Evolutionary conservation across 2,888 invertebrate genomes (phyloP), one percentile per base, ranked within the genome.

Genomic region (Ptychoptera contaminata): DNA sequence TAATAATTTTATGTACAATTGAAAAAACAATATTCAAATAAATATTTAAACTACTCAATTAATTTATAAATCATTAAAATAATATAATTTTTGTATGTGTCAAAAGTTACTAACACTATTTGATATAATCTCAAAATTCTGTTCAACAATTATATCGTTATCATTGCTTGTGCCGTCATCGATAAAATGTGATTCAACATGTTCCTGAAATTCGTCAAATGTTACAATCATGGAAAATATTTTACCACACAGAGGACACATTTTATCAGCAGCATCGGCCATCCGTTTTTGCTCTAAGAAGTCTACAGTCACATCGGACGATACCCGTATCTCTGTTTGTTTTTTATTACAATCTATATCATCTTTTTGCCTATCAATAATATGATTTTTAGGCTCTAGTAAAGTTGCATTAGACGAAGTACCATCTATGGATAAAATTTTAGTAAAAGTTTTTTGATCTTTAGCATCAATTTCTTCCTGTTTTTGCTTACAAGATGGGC

Each of bases 101-200:
- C 65, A 65, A 53, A 65, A 65, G 50, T 67, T 61, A 2, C 65
- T 63, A 10, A 67, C 62, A 1, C 61, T 53, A 50, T 63, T 60
- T 3, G 62, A 60, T 37, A 71, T 57, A 46, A 70, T 65, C 52
- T 75, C 73, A 58, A 68, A 72, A 55, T 72, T 71, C 23, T 72
- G 69, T 43, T 67, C 65, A 34, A 70, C 59, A 40, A 71, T 71
- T 12, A 50, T 47, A 54, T 74, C 73, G 8, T 59, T 14, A 9
- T 32, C 34, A 11, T 32, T 32, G 14, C 12, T 48, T 47, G 73
- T 73, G 45, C 59, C 60, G 32, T 77, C 75, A 51, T 75, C 73
- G 46, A 71, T 64, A 60, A 86, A 86, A 66, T 86, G 86, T 54
- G 69, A 74, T 60, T 84, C 76, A 29, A 87, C 86, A 63, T 87